Base-by-base conservation (phyloP, 2,888 invertebrate species). In the Scrobipalpa atriplicella region DNA sequence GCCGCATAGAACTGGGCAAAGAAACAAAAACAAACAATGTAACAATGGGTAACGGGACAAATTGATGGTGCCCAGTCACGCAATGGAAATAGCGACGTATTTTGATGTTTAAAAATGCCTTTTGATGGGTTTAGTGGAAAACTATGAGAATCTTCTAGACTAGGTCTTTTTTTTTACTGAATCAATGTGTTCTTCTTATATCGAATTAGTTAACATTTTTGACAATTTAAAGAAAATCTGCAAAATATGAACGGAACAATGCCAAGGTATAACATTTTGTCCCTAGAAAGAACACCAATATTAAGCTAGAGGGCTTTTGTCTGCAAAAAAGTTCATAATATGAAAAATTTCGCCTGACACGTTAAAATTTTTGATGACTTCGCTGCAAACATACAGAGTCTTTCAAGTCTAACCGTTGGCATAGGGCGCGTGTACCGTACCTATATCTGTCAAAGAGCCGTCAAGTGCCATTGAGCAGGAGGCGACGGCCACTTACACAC, bases 391-490 rank as follows among this genome's bases (percentile, higher is more conserved):
- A 47, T 47, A 16, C 16, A 47, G 16, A n/a, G n/a, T 47, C 47
- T 47, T 47, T 47, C 47, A 19, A 21, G 54, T 18, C 18, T 54
- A 21, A 18, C 54, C 54, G 54, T 9, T n/a, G 54, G 11, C 3
- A 54, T 38, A 38, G 38, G 63, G 62, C 19, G 29, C 16, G 62
- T 47, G 47, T 71, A 76, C 72, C 72, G 78, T 85, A n/a, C n/a
- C n/a, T n/a, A 81, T 84, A 83, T 84, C 83, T 85, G 86, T 89
- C 88, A 89, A 90, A 90, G 89, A 89, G 84, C 85, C 81, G 82
- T 85, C 75, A 85, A 91, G 91, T 81, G 83, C 78, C 86, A 88
- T 90, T 82, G 87, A 89, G 79, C 72, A 80, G 75, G 72, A 76
- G 78, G 77, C 77, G 76, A 77, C 75, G 73, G 69, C 70, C 88